Evolutionary conservation across 2,797 vertebrate species (phyloP).

Genomic region (Anguilla megastoma): DNA sequence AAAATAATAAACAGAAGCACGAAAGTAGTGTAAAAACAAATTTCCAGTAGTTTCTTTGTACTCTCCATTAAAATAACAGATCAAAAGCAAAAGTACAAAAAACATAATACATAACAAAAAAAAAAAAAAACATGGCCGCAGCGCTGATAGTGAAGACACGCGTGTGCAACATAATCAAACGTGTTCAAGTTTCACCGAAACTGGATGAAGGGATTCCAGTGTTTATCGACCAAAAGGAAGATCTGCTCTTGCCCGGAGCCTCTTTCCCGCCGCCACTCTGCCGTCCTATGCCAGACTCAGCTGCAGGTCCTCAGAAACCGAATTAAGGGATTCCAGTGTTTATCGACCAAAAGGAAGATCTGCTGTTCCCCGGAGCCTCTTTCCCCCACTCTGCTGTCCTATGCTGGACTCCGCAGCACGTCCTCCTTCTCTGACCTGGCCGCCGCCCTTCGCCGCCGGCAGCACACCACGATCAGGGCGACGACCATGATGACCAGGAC

Average conservation of each 20-base stretch:
- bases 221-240: neutral
- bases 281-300: conserved; percentile 53
- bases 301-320: conserved; percentile 59
- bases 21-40: conserved; percentile 11
- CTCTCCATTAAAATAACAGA: neutral
- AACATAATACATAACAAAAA: neutral
- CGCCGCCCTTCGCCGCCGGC: conserved; percentile 57
- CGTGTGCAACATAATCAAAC: neutral
- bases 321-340: conserved; percentile 42
- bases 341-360: neutral
- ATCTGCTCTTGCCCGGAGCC: neutral
- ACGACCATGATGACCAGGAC: conserved; percentile 63
- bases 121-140: neutral
- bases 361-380: neutral
- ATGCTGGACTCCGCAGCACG: conserved; percentile 46
- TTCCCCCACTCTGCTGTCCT: conserved; percentile 25
- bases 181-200: conserved; percentile 72
- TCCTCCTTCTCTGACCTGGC: conserved; percentile 50
- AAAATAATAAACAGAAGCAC: neutral
- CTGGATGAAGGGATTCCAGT: conserved; percentile 48
- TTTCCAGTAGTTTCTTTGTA: neutral
- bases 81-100: neutral
- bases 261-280: neutral
- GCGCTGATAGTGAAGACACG: neutral
- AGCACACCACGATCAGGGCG: conserved; percentile 67